phyloP scores from a whole-genome alignment of 2,888 invertebrate species.

The Notodonta ziczac region DNA sequence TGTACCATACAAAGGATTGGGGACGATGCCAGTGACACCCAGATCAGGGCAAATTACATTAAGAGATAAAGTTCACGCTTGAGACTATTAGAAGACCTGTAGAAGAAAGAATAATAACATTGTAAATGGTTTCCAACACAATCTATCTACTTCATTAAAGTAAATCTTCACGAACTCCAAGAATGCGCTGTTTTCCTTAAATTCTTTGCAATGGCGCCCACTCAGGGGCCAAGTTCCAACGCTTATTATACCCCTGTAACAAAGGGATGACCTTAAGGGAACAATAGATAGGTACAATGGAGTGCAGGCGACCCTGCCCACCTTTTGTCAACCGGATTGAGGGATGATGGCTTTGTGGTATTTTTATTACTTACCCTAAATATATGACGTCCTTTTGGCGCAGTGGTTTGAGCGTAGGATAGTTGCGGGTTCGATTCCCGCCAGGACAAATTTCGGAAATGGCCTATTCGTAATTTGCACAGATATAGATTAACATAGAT shows the following conservation, averaged over 20 bases:
- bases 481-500: too few relatives aligned
- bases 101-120: too few relatives aligned
- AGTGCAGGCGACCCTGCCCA: slow-evolving; percentile 32
- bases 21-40: too few relatives aligned
- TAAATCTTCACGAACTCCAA: background rate
- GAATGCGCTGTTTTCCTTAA: slow-evolving; percentile 9
- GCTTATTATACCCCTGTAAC: slow-evolving; percentile 33
- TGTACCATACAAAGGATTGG: too few relatives aligned
- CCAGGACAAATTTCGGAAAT: too few relatives aligned
- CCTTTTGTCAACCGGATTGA: slow-evolving; percentile 32
- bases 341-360: slow-evolving; percentile 20
- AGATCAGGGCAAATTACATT: too few relatives aligned
- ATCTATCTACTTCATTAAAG: background rate
- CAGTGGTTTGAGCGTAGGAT: too few relatives aligned
- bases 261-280: slow-evolving; percentile 43
- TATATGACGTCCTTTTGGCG: too few relatives aligned
- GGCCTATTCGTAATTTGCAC: too few relatives aligned
- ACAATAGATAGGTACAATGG: slow-evolving; percentile 42
- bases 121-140: background rate
- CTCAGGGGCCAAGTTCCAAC: slow-evolving; percentile 29
- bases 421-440: too few relatives aligned
- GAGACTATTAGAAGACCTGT: too few relatives aligned
- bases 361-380: slow-evolving; percentile 16
- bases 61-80: too few relatives aligned
- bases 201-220: slow-evolving; percentile 22